Percentiles rank a stretch among this genome's conserved stretches.
These are phyloP conservation scores for Notoglanidium macrostoma DNA, from an alignment of 2,797 vertebrate species.

Conservation along the genomic window DNA sequence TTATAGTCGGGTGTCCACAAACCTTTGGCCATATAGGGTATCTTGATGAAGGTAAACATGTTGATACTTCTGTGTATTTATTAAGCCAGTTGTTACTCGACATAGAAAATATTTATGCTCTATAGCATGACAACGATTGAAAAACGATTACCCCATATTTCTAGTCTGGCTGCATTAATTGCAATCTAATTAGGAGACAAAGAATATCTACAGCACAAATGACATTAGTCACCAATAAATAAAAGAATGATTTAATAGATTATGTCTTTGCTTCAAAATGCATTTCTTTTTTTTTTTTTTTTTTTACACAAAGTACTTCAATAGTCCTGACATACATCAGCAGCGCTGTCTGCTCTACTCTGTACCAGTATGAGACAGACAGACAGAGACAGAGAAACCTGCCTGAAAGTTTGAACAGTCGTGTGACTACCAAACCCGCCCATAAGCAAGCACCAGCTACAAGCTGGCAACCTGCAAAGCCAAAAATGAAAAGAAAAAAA, in stretches of 20 bases:
- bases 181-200: neutral
- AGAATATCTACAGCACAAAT: conserved; percentile 28
- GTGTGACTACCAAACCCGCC: conserved; percentile 48
- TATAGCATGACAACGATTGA: too few species aligned
- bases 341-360: conserved; percentile 49
- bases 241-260: conserved; percentile 79
- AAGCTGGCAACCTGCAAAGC: conserved; percentile 49
- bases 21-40: neutral
- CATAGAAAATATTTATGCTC: neutral
- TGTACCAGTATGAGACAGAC: conserved; percentile 41
- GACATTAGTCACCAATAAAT: conserved; percentile 64
- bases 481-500: conserved; percentile 27
- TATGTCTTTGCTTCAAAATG: conserved; percentile 70
- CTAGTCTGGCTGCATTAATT: neutral
- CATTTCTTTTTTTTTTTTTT: conserved; percentile 45
- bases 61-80: neutral
- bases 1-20: neutral
- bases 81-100: neutral
- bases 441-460: conserved; percentile 49
- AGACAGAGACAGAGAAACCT: conserved; percentile 46
- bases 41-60: neutral
- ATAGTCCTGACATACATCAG: conserved; percentile 59
- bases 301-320: conserved; percentile 59
- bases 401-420: conserved; percentile 45
- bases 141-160: neutral